A percentile compares a stretch with the other conserved stretches of the same genome.
These are phyloP conservation scores for Ennomos erosarius DNA, from an alignment of 2,888 invertebrate species.

Conservation along the genomic window DNA sequence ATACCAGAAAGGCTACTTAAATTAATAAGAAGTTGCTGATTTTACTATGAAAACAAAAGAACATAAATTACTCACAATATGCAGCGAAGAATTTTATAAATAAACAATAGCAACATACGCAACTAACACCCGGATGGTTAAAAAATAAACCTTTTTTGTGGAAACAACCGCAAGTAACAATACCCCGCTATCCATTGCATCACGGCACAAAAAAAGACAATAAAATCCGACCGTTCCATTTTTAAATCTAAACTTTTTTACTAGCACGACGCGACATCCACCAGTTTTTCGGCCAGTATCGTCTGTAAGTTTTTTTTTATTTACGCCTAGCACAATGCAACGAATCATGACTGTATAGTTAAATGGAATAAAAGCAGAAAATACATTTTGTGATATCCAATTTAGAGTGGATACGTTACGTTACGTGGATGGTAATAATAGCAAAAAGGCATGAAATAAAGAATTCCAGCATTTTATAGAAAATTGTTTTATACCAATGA, in stretches of 20 bases:
- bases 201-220: conserved; percentile 45
- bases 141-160: conserved; percentile 33
- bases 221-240: conserved; percentile 49
- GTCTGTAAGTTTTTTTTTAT: conserved; percentile 55
- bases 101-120: conserved; percentile 20
- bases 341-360: conserved; percentile 75
- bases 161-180: conserved; percentile 48
- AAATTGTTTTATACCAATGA: too few species aligned
- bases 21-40: too few species aligned
- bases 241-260: conserved; percentile 56
- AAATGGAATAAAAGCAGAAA: conserved; percentile 71
- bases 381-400: conserved; percentile 62
- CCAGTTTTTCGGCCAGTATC: conserved; percentile 54
- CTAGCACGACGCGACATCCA: conserved; percentile 48
- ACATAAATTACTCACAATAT: not conserved
- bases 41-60: too few species aligned
- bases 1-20: too few species aligned
- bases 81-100: conserved; percentile 7
- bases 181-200: conserved; percentile 49
- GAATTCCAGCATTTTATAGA: too few species aligned
- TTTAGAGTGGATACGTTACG: conserved; percentile 65
- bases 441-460: conserved; percentile 65
- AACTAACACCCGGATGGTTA: conserved; percentile 21
- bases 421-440: conserved; percentile 63
- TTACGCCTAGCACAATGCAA: conserved; percentile 72